Conservation (phyloP, 2,113 vertebrate genomes). For the Spea multiplicata region DNA sequence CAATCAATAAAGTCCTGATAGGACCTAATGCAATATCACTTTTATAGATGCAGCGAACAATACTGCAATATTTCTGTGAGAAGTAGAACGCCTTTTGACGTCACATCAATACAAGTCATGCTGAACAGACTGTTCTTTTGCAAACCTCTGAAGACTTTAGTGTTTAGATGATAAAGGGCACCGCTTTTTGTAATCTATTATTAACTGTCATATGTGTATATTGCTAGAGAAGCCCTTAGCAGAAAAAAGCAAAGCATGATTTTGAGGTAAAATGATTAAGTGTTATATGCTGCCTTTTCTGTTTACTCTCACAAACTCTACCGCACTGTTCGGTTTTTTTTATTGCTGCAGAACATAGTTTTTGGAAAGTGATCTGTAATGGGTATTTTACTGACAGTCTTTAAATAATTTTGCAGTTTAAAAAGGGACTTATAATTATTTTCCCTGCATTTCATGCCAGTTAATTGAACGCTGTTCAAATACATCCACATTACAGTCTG, state of each 20-base stretch:
- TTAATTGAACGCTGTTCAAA: constrained; percentile 59
- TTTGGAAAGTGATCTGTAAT: constrained; percentile 46
- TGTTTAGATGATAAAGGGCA: constrained; percentile 63
- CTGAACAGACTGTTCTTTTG: constrained; percentile 58
- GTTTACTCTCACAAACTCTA: constrained; percentile 55
- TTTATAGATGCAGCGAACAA: constrained; percentile 47
- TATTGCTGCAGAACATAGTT: constrained; percentile 44
- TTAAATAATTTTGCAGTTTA: constrained; percentile 54
- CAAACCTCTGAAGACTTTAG: constrained; percentile 57
- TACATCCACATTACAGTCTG: constrained; percentile 61
- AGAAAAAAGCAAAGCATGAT: constrained; percentile 53
- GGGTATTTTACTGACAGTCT: constrained; percentile 47
- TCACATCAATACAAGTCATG: constrained; percentile 57
- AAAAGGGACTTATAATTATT: constrained; percentile 61
- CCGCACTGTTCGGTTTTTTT: constrained; percentile 35
- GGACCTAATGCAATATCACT: constrained; percentile 21
- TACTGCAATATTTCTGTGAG: constrained; percentile 47
- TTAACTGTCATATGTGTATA: constrained; percentile 57
- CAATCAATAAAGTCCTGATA: constrained; percentile 8
- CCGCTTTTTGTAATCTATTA: constrained; percentile 63
- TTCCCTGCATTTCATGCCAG: constrained; percentile 58
- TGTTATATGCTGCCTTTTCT: constrained; percentile 26
- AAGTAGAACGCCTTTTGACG: constrained; percentile 51
- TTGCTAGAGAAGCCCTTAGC: constrained; percentile 53
- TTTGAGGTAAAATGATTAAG: constrained; percentile 51